Evolutionary conservation across 1,140 invertebrate species (phyloP).

Genomic region (Mya arenaria): DNA sequence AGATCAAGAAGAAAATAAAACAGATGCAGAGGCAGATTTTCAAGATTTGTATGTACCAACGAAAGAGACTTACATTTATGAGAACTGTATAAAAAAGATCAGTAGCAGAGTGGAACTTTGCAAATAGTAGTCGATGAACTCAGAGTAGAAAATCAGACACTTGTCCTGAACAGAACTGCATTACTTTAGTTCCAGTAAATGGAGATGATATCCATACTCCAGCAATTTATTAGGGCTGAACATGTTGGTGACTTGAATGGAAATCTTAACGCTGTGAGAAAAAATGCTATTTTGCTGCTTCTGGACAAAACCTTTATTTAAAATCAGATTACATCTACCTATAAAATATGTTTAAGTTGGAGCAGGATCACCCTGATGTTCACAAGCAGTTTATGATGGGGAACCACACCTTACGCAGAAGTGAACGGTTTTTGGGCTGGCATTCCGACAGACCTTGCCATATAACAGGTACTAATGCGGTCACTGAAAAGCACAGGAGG

Average conservation of each 20-base stretch:
- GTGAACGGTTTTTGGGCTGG: slow-evolving; percentile 80
- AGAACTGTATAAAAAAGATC: no score
- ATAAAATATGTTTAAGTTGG: slow-evolving; percentile 46
- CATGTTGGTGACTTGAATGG: slow-evolving; percentile 64
- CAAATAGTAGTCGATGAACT: no score
- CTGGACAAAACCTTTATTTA: slow-evolving; percentile 81
- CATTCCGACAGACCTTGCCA: slow-evolving; percentile 64
- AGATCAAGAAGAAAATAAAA: not conserved
- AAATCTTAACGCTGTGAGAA: slow-evolving; percentile 62
- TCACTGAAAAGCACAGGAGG: slow-evolving; percentile 47
- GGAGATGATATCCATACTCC: slow-evolving; percentile 65
- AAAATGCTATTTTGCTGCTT: slow-evolving; percentile 81
- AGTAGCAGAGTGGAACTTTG: no score
- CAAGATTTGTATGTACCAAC: no score
- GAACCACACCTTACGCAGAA: slow-evolving; percentile 56
- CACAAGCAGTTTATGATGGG: slow-evolving; percentile 1
- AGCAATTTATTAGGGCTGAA: slow-evolving; percentile 62
- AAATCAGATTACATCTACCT: slow-evolving; percentile 74
- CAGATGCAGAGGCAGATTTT: no score
- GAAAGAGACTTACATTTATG: no score
- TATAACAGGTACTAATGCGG: slow-evolving; percentile 48
- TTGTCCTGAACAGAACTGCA: not conserved
- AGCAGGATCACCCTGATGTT: slow-evolving; percentile 36
- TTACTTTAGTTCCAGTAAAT: slow-evolving; percentile 63
- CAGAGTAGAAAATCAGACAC: no score